A percentile compares a stretch with the other conserved stretches of the same genome.
Evolutionary conservation across 2,888 invertebrate genomes (phyloP).

Genomic region (Hoplodrina blanda): DNA sequence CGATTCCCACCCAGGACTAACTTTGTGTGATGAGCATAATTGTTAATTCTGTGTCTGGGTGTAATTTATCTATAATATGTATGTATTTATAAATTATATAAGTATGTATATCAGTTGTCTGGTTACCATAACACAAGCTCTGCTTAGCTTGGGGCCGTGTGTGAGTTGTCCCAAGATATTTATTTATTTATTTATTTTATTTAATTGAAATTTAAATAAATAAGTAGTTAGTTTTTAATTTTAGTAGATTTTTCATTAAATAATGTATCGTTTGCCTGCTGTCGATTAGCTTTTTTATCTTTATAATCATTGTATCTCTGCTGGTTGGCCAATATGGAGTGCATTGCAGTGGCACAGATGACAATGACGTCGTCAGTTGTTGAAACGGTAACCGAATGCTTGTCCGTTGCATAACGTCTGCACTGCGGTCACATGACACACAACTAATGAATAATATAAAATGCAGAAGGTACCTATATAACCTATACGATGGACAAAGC

Average conservation of each 20-base stretch:
- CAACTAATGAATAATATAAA: constrained; percentile 28
- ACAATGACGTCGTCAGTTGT: constrained; percentile 30
- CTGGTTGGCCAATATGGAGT: not conserved
- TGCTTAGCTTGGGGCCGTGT: no score
- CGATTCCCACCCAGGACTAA: no score
- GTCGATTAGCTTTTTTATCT: not conserved
- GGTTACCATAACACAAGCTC: no score
- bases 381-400: constrained; percentile 27
- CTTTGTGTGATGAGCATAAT: no score
- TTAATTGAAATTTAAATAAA: no score
- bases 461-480: not conserved
- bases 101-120: no score
- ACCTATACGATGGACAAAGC: not conserved
- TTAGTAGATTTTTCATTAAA: not conserved
- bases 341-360: constrained; percentile 13
- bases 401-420: constrained; percentile 56
- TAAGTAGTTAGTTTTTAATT: no score
- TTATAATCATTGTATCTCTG: not conserved
- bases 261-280: not conserved
- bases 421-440: constrained; percentile 48
- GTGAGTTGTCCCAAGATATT: no score
- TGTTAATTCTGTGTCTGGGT: no score
- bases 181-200: no score
- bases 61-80: no score
- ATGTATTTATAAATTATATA: no score